Conservation (phyloP, 1,140 invertebrate genomes). For the Cydia fagiglandana region DNA sequence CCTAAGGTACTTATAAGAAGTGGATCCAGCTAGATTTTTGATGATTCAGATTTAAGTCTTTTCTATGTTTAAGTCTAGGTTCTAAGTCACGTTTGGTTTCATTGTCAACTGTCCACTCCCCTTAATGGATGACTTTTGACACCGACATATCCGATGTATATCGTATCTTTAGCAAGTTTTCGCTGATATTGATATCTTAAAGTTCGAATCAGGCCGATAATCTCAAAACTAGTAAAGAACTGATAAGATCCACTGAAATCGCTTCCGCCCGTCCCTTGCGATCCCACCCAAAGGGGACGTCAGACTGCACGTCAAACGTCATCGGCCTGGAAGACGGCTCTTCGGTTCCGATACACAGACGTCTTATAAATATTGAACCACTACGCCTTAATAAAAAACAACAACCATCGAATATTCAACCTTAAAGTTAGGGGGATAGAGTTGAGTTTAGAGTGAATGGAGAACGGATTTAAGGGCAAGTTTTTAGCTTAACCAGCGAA, state of each 20-base stretch:
- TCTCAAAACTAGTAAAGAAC: not conserved
- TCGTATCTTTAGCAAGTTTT: no score
- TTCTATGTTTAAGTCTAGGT: no score
- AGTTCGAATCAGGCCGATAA: no score
- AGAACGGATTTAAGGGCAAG: constrained; percentile 42
- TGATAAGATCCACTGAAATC: not conserved
- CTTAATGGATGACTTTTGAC: no score
- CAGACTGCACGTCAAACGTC: constrained; percentile 76
- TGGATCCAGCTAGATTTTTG: no score
- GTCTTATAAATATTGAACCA: constrained; percentile 74
- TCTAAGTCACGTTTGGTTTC: no score
- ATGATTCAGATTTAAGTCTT: no score
- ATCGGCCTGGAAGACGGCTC: constrained; percentile 73
- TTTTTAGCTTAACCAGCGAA: constrained; percentile 46
- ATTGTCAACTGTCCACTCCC: no score
- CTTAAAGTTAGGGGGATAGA: constrained; percentile 34
- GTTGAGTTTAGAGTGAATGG: constrained; percentile 32
- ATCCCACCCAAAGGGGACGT: constrained; percentile 67
- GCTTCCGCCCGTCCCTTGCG: constrained; percentile 37
- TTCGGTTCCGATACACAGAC: constrained; percentile 70
- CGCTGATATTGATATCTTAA: no score
- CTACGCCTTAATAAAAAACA: constrained; percentile 49
- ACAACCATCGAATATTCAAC: constrained; percentile 41
- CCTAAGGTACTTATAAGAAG: no score
- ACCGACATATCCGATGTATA: no score